phyloP scores from a whole-genome alignment of 2,888 invertebrate genomes.

The Troides aeacus region DNA sequence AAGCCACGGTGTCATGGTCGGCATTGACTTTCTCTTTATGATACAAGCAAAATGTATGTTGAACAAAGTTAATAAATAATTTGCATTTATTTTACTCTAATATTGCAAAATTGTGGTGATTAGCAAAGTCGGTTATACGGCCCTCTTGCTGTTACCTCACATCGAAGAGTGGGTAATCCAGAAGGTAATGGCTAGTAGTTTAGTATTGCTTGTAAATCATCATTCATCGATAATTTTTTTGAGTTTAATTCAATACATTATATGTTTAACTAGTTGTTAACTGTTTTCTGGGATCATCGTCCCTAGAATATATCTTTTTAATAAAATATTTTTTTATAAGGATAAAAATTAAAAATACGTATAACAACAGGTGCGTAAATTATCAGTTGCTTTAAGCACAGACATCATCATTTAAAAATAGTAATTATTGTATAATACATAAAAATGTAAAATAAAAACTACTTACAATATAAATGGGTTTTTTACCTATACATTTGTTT shows the following conservation, averaged over 20 bases:
- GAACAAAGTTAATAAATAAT: slow-evolving; percentile 12
- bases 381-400: no score
- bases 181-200: slow-evolving; percentile 28
- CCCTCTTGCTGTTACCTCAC: slow-evolving; percentile 50
- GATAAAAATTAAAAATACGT: no score
- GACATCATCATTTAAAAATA: no score
- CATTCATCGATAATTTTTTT: neutral
- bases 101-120: slow-evolving; percentile 30
- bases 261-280: neutral
- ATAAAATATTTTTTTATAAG: no score
- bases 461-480: no score
- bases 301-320: no score
- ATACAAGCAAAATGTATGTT: slow-evolving; percentile 11
- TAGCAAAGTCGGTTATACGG: slow-evolving; percentile 44
- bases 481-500: no score
- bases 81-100: slow-evolving; percentile 20
- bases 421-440: no score
- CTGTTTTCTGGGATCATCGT: no score
- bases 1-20: neutral
- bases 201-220: slow-evolving; percentile 31
- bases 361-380: no score
- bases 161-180: slow-evolving; percentile 33
- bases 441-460: no score
- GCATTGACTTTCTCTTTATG: slow-evolving; percentile 36
- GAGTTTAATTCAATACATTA: neutral